Base-by-base conservation (phyloP, 2,113 vertebrate species). In the Otocyon megalotis region DNA sequence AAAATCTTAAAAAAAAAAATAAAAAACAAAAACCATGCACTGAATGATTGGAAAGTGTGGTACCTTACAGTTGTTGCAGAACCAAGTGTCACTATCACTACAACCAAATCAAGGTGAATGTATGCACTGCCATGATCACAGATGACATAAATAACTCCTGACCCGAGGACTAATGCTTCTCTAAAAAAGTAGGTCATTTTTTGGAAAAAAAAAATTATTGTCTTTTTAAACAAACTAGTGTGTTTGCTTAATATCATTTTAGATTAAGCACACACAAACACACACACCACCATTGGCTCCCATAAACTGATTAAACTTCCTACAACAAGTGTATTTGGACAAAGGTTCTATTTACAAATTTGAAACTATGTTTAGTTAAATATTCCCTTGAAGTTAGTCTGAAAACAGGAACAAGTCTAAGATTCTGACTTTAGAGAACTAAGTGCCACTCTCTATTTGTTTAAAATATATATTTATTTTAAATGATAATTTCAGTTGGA, bases 241-340 rank as follows among this genome's bases (percentile, higher is more conserved):
- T 84, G 28, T 83, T 94, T 80, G 58, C 24, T 62, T 77, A 72
- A 92, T 89, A 86, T 91, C 10, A 58, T 88, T 96, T 89, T 65
- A 95, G 16, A 72, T 19, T 72, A 37, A 84, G 74, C 30, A 67
- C 17, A 77, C 58, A 76, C 12, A 82, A 12, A 83, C 13, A 60
- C 17, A 76, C 5, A 50, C 20, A 58, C 0, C 82, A 28, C 5
- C 28, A 76, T 0, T 77, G 26, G 17, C 76, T 89, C 35, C 28
- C n/a, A 58, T 17, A 89, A 69, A 90, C 32, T 71, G 22, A 30
- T 62, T 88, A 7, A 71, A 62, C 43, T 94, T 94, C 28, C 65
- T 85, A 53, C 30, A 9, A 67, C 43, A 87, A 81, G 90, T 53
- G 17, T 60, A 84, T 28, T 81, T 74, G 35, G n/a, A 50, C 17